Percentiles rank a stretch among this genome's conserved stretches.
These are phyloP conservation scores for Mesorhabditis sp. DNA, from an alignment of 2,888 invertebrate genomes.

Conservation along the genomic window DNA sequence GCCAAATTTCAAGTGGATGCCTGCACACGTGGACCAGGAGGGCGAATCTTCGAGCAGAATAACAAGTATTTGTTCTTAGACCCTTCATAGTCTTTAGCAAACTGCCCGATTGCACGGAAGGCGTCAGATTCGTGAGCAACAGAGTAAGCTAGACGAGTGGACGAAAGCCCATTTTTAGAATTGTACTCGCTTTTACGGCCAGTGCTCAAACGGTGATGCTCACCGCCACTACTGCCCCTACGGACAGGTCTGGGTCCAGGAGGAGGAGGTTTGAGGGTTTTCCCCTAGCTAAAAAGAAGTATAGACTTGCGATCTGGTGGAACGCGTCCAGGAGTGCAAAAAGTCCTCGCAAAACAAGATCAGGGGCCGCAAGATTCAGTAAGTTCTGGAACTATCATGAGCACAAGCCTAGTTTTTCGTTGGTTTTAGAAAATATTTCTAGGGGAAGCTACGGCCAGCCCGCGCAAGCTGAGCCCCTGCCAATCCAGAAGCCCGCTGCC, in stretches of 20 bases:
- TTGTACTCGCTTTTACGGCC: neutral
- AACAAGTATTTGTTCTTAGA: constrained; percentile 1
- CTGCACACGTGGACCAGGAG: neutral
- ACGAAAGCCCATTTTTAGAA: neutral
- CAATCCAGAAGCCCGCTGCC: too few species aligned
- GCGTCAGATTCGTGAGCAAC: neutral
- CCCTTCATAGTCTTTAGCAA: constrained; percentile 3
- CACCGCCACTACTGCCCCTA: neutral
- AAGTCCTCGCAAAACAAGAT: neutral
- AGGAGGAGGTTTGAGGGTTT: neutral
- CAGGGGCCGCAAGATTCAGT: neutral
- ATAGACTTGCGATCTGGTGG: neutral
- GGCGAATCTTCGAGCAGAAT: neutral
- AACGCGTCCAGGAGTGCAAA: neutral
- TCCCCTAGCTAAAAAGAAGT: neutral
- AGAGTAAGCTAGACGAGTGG: neutral
- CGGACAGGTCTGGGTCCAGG: constrained; percentile 2
- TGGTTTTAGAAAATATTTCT: neutral
- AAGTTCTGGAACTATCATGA: neutral
- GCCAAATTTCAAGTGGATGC: neutral
- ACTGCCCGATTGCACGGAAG: neutral
- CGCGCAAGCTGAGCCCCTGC: too few species aligned
- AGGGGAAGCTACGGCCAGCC: constrained; percentile 6
- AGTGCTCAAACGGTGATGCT: neutral
- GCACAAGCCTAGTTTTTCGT: neutral